Percentiles rank a stretch among this genome's conserved stretches.
phyloP scores from a whole-genome alignment of 1,140 invertebrate genomes.

The Pristionchus pacificus region DNA sequence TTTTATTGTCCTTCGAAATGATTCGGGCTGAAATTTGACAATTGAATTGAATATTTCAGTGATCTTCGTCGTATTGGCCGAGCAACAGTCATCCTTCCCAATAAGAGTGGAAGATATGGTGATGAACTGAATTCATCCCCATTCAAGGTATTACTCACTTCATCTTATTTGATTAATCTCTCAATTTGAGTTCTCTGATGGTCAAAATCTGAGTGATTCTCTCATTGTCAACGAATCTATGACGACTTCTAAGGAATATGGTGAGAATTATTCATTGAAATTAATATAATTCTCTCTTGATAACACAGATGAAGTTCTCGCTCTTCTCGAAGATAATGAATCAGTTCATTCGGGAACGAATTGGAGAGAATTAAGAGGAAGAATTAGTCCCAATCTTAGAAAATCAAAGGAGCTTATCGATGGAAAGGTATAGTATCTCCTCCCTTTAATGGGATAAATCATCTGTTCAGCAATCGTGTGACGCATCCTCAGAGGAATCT shows the following conservation, averaged over 20 bases:
- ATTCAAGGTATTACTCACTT: no score
- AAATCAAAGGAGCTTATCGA: neutral
- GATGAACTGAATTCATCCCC: no score
- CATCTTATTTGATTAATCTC: no score
- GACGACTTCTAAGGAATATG: slow-evolving; percentile 23
- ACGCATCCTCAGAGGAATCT: slow-evolving; percentile 31
- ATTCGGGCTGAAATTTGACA: no score
- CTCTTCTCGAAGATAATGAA: slow-evolving; percentile 31
- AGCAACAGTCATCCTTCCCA: no score
- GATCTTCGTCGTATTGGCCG: no score
- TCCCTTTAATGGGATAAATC: slow-evolving; percentile 4
- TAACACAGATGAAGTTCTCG: slow-evolving; percentile 33
- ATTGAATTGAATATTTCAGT: no score
- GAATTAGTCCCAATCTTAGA: neutral
- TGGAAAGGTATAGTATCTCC: neutral
- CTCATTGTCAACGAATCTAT: slow-evolving; percentile 30
- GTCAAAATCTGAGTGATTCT: slow-evolving; percentile 27
- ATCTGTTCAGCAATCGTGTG: slow-evolving; percentile 28
- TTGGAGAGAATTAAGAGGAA: slow-evolving; percentile 21
- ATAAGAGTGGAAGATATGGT: no score
- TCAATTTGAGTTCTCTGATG: slow-evolving; percentile 1
- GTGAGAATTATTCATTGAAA: slow-evolving; percentile 1
- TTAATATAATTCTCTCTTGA: neutral
- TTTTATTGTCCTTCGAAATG: no score
- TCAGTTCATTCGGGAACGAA: slow-evolving; percentile 14